Conservation (phyloP, 2,888 invertebrate genomes). For the Trichopria drosophilae region DNA sequence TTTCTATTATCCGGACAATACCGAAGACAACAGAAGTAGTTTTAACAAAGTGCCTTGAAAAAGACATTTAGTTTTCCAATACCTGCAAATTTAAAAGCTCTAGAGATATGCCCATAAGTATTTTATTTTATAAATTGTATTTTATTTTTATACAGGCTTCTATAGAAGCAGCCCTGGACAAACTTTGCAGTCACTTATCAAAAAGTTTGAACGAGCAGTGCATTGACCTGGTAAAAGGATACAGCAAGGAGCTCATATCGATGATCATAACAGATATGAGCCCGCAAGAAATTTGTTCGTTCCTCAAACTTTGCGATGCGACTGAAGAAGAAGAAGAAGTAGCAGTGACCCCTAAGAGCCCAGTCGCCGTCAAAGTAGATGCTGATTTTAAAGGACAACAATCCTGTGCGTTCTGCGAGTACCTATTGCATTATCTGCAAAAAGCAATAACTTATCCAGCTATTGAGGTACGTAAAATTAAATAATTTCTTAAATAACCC, state of each 20-base stretch:
- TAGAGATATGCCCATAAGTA: too few relatives aligned
- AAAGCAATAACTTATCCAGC: slow-evolving; percentile 69
- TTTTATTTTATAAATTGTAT: background rate
- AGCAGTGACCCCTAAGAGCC: background rate
- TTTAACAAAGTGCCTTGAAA: background rate
- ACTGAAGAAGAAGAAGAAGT: slow-evolving; percentile 32
- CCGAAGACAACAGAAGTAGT: background rate
- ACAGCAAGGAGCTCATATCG: slow-evolving; percentile 75
- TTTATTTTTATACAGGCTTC: slow-evolving; percentile 62
- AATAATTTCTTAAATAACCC: background rate
- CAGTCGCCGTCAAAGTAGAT: slow-evolving; percentile 10
- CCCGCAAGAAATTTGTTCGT: slow-evolving; percentile 77
- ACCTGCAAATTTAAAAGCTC: too few relatives aligned
- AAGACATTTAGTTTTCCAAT: slow-evolving; percentile 7
- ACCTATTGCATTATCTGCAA: slow-evolving; percentile 79
- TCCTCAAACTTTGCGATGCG: slow-evolving; percentile 70
- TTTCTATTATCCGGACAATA: background rate
- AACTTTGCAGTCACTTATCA: slow-evolving; percentile 72
- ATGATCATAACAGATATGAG: slow-evolving; percentile 76
- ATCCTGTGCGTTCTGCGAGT: slow-evolving; percentile 79
- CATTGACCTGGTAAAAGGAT: slow-evolving; percentile 74
- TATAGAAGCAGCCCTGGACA: slow-evolving; percentile 71
- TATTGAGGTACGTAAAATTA: slow-evolving; percentile 63
- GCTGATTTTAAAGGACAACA: slow-evolving; percentile 58
- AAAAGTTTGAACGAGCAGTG: slow-evolving; percentile 69